These are phyloP conservation scores for Tenthredo notha DNA, from an alignment of 2,888 invertebrate genomes.

Conservation along the genomic window DNA sequence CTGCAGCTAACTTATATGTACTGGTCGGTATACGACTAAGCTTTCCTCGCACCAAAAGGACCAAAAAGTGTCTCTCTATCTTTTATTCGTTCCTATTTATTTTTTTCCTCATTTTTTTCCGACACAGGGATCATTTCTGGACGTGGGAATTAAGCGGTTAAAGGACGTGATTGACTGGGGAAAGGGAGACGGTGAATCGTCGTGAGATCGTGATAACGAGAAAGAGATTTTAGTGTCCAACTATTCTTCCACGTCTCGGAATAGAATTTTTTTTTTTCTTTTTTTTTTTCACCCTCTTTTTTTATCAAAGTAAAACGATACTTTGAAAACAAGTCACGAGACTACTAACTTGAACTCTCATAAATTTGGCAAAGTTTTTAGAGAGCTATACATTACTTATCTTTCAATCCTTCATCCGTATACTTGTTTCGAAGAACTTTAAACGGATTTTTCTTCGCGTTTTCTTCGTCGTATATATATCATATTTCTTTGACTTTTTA, in stretches of 20 bases:
- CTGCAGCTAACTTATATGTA: not conserved
- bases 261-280: no score
- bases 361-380: not conserved
- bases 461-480: not conserved
- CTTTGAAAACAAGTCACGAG: constrained; percentile 26
- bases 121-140: not conserved
- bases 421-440: not conserved
- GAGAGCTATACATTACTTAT: constrained; percentile 23
- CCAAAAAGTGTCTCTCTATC: not conserved
- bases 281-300: no score
- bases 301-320: constrained; percentile 15
- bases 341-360: not conserved
- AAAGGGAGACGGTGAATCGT: not conserved
- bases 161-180: not conserved
- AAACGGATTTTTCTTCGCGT: not conserved
- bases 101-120: not conserved
- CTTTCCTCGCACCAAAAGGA: not conserved
- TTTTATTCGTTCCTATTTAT: constrained; percentile 8
- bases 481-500: not conserved
- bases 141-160: constrained; percentile 8
- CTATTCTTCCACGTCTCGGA: not conserved
- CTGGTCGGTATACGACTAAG: not conserved
- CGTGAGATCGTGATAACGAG: not conserved
- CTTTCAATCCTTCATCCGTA: constrained; percentile 24
- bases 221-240: not conserved